phyloP scores from a whole-genome alignment of 23 tunicate species.

The Trididemnum miniatum region DNA sequence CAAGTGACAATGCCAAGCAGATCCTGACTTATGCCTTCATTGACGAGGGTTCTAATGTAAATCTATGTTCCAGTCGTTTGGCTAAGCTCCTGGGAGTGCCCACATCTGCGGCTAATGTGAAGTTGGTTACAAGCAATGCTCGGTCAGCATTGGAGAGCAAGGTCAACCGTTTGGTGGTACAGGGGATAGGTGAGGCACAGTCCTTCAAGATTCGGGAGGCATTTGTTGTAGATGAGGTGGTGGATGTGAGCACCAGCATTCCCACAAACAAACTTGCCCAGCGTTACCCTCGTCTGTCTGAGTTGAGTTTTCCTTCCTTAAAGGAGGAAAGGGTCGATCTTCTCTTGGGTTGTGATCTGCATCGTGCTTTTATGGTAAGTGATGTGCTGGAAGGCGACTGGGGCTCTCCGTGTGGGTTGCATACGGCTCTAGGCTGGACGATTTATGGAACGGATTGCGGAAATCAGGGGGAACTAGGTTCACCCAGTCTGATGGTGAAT shows the following conservation, averaged over 20 bases:
- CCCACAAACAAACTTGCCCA: background rate
- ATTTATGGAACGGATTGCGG: too few relatives aligned
- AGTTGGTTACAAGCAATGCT: background rate
- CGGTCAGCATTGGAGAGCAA: background rate
- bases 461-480: too few relatives aligned
- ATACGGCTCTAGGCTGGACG: too few relatives aligned
- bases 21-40: background rate
- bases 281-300: background rate
- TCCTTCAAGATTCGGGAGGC: background rate
- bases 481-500: too few relatives aligned
- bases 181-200: background rate
- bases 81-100: background rate
- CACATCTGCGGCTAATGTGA: background rate
- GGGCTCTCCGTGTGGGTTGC: too few relatives aligned
- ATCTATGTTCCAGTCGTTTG: too few relatives aligned
- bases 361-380: too few relatives aligned
- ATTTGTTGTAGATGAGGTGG: background rate
- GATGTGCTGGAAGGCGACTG: too few relatives aligned
- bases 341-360: background rate
- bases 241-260: background rate
- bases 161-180: too few relatives aligned
- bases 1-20: background rate
- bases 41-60: too few relatives aligned
- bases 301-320: background rate
- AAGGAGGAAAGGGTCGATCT: background rate